Conservation (phyloP, 2,113 vertebrate genomes). For the Budorcas taxicolor region DNA sequence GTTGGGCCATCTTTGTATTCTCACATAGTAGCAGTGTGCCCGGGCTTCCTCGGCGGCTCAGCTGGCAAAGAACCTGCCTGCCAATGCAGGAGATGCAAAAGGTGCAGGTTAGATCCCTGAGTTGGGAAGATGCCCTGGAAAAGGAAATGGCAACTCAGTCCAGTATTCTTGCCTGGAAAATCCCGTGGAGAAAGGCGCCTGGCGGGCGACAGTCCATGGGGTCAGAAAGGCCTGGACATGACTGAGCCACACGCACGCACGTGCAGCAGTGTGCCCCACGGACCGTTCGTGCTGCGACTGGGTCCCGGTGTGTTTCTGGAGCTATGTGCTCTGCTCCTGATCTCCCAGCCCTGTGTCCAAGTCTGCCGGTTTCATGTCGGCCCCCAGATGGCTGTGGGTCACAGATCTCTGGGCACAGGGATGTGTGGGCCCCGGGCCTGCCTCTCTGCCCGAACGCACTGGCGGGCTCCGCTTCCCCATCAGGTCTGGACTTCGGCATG, state of each 20-base stretch:
- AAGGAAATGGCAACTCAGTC: not conserved
- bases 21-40: fast-evolving
- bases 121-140: not conserved
- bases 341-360: not conserved
- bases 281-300: fast-evolving
- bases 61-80: not conserved
- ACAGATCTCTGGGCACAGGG: not conserved
- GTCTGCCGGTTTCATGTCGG: not conserved
- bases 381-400: not conserved
- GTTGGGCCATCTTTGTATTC: not conserved
- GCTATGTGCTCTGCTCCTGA: not conserved
- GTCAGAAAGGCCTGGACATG: not conserved
- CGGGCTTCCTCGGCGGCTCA: not conserved
- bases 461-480: not conserved
- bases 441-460: not conserved
- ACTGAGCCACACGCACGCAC: not conserved
- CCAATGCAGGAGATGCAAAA: not conserved
- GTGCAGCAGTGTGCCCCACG: fast-evolving
- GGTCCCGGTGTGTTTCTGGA: not conserved
- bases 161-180: not conserved
- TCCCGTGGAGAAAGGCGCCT: not conserved
- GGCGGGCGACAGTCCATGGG: not conserved
- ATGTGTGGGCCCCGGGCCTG: not conserved
- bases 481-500: not conserved
- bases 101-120: not conserved